Evolutionary conservation across 2,888 invertebrate genomes (phyloP), one percentile per base, ranked within the genome.

Genomic region (Enchytraeus crypticus): DNA sequence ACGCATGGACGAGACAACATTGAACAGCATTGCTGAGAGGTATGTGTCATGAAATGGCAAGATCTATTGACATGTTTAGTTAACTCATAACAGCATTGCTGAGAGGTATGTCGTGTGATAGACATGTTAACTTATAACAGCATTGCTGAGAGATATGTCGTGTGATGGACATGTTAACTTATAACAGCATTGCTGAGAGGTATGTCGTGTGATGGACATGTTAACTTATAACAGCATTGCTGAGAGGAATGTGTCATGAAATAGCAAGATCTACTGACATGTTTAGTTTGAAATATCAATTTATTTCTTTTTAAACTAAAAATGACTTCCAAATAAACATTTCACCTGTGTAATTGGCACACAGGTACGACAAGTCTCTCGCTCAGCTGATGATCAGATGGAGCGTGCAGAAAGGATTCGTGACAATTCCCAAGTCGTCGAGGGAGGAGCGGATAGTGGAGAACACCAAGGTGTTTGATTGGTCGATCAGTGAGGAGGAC

Each of bases 351-450:
- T 27, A 34, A 34, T 14, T 34, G 21, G 11, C 30, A 45, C 47
- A 14, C 59, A 72, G 72, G 47, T 63, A 71, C 30, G 57, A 63
- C n/a, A 73, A 70, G 58, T 65, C 70, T 0, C 54, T 63, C 8
- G 71, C 69, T 11, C 71, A 72, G 53, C 51, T 71, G 29, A 57
- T 72, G 61, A 67, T 73, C 5, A 60, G 72, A 14, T 73, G 71
- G 70, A 64, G 70, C 56, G 68, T 73, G 0, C 72, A 73, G 62
- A 67, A 64, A 21, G 71, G 71, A 0, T 71, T 63, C 53, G 68
- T 73, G 56, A 72, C 72, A 11, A 73, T 73, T 47, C 73, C 73
- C 8, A 72, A 71, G 60, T 67, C 72, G 14, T 53, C 63, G 1
- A 63, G 66, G 5, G 54, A 59, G 3, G 58, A 64, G 5, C 54